Percentiles rank a stretch among this genome's conserved stretches.
These are phyloP conservation scores for Parus major DNA, from an alignment of 2,113 vertebrate species.

Conservation along the genomic window DNA sequence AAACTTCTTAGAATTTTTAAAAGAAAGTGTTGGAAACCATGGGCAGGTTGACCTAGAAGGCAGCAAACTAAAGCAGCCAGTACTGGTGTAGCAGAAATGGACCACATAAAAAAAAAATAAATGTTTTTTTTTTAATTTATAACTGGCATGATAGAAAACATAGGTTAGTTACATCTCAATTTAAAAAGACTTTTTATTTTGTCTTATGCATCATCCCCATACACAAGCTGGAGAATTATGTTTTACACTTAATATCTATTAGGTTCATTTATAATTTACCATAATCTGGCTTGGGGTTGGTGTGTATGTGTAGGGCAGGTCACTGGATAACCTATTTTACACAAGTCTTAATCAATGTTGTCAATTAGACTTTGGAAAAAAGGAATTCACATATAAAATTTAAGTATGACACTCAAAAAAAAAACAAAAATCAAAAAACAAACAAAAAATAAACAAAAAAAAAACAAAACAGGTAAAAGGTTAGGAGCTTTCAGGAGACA, in stretches of 20 bases:
- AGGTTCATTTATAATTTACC: not conserved
- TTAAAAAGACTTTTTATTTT: not conserved
- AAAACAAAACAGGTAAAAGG: not conserved
- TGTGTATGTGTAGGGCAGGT: fast-evolving
- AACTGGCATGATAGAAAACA: not conserved
- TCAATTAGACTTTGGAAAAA: not conserved
- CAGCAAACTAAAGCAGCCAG: not conserved
- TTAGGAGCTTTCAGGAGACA: not conserved
- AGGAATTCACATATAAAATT: not conserved
- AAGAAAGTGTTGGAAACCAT: not conserved
- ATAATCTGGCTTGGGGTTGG: not conserved
- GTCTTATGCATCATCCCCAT: not conserved
- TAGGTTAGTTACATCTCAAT: not conserved
- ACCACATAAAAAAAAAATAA: too few species aligned
- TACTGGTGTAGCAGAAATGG: not conserved
- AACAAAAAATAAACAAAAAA: too few species aligned
- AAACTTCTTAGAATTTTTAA: not conserved
- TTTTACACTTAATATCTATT: not conserved
- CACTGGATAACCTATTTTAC: not conserved
- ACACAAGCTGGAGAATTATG: not conserved
- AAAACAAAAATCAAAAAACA: not conserved
- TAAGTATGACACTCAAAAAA: not conserved
- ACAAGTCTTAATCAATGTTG: not conserved
- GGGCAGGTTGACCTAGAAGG: not conserved
- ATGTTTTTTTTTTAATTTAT: not conserved